Evolutionary conservation across 1,140 invertebrate genomes (phyloP), one percentile per base, ranked within the genome.

Genomic region (Aphelenchoides besseyi): DNA sequence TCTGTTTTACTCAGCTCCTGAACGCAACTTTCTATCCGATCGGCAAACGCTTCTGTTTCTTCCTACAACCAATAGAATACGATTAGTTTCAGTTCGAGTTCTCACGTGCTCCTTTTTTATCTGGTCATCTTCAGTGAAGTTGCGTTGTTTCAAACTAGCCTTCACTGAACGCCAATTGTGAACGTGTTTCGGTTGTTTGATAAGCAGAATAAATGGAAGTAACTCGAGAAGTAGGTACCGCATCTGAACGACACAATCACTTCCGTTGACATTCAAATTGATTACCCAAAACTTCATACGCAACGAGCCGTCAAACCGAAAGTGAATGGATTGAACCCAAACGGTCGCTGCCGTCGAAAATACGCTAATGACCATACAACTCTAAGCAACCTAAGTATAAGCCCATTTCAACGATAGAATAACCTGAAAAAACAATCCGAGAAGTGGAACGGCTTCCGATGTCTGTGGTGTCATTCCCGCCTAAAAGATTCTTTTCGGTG

Each of bases 401-500:
- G n/a, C n/a, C n/a, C n/a, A n/a, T n/a, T n/a, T n/a, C n/a, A n/a
- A n/a, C n/a, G n/a, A n/a, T n/a, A n/a, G n/a, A n/a, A n/a, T n/a
- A n/a, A n/a, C n/a, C n/a, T n/a, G 53, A 80, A 80, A 68, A 80
- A 80, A 59, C 36, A 26, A n/a, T 95, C 94, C 94, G 91, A 97
- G 92, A 85, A 97, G 89, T 85, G 94, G 94, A 86, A 97, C 91
- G 85, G 93, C 92, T 86, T 97, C 94, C 85, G 93, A 95, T 85
- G 93, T 94, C 88, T 94, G 92, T 86, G 94, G 95, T 86, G 95
- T 93, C 86, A 94, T 90, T 57, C 86, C 85, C 54, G 18, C n/a
- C n/a, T n/a, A n/a, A n/a, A n/a, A n/a, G n/a, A n/a, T n/a, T n/a
- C n/a, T n/a, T n/a, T n/a, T n/a, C n/a, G n/a, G n/a, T n/a, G n/a